Evolutionary conservation across 2,888 invertebrate genomes (phyloP).

Genomic region (Pasiphila rectangulata): DNA sequence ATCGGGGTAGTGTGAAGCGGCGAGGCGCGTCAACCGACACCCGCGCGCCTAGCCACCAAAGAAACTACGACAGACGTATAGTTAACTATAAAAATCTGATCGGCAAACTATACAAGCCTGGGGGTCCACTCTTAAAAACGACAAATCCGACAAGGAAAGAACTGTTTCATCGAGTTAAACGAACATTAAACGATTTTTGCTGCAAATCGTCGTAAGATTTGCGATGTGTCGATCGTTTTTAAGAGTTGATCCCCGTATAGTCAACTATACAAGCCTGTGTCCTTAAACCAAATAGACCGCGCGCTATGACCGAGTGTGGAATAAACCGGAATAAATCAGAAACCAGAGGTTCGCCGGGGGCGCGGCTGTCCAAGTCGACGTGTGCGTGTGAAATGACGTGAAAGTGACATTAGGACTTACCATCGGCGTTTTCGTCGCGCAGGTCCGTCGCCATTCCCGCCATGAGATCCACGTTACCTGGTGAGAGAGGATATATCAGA

Average conservation of each 20-base stretch:
- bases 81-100: slow-evolving; percentile 14
- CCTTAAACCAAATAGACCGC: slow-evolving; percentile 47
- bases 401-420: slow-evolving; percentile 62
- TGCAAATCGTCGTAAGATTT: no score
- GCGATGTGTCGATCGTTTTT: no score
- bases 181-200: no score
- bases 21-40: slow-evolving; percentile 64
- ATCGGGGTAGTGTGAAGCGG: slow-evolving; percentile 40
- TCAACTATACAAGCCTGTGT: slow-evolving; percentile 12
- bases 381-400: slow-evolving; percentile 76
- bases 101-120: slow-evolving; percentile 1
- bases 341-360: slow-evolving; percentile 74
- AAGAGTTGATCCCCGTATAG: no score
- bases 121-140: background rate
- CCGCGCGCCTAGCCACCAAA: slow-evolving; percentile 76
- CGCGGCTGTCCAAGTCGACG: slow-evolving; percentile 80
- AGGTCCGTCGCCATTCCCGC: slow-evolving; percentile 67
- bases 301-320: slow-evolving; percentile 44
- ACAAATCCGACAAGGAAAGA: no score
- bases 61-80: slow-evolving; percentile 21
- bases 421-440: slow-evolving; percentile 72
- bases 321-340: slow-evolving; percentile 37
- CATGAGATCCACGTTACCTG: slow-evolving; percentile 77
- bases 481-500: background rate
- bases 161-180: no score